Evolutionary conservation across 1,140 invertebrate genomes (phyloP).

Genomic region (Trichonephila clavata): DNA sequence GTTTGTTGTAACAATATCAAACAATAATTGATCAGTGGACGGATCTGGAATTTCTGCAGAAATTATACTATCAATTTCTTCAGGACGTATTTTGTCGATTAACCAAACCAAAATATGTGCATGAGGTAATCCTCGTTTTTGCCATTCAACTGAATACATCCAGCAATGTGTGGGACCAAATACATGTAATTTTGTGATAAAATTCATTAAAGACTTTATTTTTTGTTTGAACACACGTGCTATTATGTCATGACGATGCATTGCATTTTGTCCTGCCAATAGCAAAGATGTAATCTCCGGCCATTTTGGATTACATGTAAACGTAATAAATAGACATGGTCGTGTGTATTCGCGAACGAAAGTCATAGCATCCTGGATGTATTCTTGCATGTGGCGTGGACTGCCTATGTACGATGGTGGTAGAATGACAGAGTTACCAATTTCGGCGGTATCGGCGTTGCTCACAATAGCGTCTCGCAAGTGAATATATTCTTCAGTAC

Average conservation of each 20-base stretch:
- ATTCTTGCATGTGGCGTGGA: conserved; percentile 70
- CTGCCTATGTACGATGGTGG: conserved; percentile 30
- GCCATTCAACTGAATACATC: conserved; percentile 79
- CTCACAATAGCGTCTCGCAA: conserved; percentile 38
- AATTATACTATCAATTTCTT: no score
- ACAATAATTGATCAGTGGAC: neutral
- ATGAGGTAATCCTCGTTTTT: conserved; percentile 82
- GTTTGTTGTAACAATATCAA: conserved; percentile 52
- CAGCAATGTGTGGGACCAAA: conserved; percentile 78
- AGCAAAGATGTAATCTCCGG: conserved; percentile 77
- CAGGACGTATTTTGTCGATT: no score
- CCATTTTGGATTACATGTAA: no score
- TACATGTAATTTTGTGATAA: conserved; percentile 79
- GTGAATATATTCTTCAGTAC: conserved; percentile 67
- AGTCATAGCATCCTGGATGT: conserved; percentile 79
- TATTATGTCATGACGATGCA: conserved; percentile 79
- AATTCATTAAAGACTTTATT: conserved; percentile 78
- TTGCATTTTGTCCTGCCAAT: conserved; percentile 78
- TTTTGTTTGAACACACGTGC: no score
- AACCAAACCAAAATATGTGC: conserved; percentile 80
- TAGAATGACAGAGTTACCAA: conserved; percentile 38
- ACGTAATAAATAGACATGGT: no score
- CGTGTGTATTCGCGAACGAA: conserved; percentile 79
- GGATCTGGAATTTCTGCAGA: conserved; percentile 36
- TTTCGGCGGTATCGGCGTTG: neutral